A percentile compares a stretch with the other conserved stretches of the same genome.
These are phyloP conservation scores for Antechinus flavipes DNA, from an alignment of 2,113 vertebrate genomes.

Conservation along the genomic window DNA sequence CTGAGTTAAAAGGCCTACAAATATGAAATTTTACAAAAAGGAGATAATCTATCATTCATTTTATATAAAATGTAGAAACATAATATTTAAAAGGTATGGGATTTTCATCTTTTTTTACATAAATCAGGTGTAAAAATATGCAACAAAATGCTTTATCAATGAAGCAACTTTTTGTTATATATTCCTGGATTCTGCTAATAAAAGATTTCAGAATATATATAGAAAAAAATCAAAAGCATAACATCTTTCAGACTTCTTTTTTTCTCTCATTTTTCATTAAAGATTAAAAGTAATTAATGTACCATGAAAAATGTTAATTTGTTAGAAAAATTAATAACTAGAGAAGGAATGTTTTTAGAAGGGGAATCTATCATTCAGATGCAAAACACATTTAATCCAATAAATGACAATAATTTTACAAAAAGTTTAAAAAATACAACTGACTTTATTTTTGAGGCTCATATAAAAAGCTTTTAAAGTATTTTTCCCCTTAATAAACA, in stretches of 20 bases:
- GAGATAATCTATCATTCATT: background rate
- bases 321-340: background rate
- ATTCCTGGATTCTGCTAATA: constrained; percentile 13
- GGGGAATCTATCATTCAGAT: background rate
- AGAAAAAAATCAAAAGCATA: constrained; percentile 46
- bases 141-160: background rate
- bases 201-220: background rate
- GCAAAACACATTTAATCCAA: constrained; percentile 46
- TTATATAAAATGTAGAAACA: background rate
- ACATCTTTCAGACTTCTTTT: constrained; percentile 11
- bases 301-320: background rate
- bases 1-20: background rate
- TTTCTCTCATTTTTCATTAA: constrained; percentile 1
- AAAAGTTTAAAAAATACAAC: constrained; percentile 41
- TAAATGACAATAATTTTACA: constrained; percentile 46
- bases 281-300: constrained; percentile 16
- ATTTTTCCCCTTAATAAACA: background rate
- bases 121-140: background rate
- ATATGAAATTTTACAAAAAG: background rate
- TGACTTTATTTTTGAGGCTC: constrained; percentile 51
- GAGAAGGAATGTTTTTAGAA: background rate
- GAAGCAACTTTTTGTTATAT: background rate
- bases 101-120: background rate
- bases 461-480: constrained; percentile 29
- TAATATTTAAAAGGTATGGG: background rate